phyloP scores from a whole-genome alignment of 2,888 invertebrate genomes.

The Achlya flavicornis region DNA sequence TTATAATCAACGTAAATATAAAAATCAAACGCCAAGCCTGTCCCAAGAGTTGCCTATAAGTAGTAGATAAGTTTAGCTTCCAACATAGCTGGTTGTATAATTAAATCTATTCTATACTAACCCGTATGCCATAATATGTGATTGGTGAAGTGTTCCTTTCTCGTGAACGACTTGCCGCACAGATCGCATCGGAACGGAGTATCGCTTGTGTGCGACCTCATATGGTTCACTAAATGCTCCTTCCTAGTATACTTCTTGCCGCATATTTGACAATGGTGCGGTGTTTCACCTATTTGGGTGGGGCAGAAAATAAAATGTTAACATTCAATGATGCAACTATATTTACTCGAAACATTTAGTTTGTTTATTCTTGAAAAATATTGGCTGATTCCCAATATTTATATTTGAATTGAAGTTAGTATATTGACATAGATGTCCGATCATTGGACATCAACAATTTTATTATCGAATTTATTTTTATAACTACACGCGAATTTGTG shows the following conservation, averaged over 20 bases:
- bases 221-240: slow-evolving; percentile 94
- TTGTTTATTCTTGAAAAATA: slow-evolving; percentile 44
- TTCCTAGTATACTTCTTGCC: slow-evolving; percentile 95
- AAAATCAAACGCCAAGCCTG: slow-evolving; percentile 59
- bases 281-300: slow-evolving; percentile 89
- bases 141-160: slow-evolving; percentile 95
- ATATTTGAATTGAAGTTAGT: slow-evolving; percentile 31
- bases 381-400: slow-evolving; percentile 23
- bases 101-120: slow-evolving; percentile 71
- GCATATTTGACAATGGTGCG: slow-evolving; percentile 93
- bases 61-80: not conserved
- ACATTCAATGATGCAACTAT: slow-evolving; percentile 83
- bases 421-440: slow-evolving; percentile 26
- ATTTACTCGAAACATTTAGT: slow-evolving; percentile 58
- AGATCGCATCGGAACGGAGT: slow-evolving; percentile 94
- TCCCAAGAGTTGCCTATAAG: slow-evolving; percentile 36
- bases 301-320: slow-evolving; percentile 80
- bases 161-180: slow-evolving; percentile 94
- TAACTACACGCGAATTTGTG: slow-evolving; percentile 21
- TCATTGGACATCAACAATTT: slow-evolving; percentile 38
- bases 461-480: slow-evolving; percentile 26
- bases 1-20: not conserved
- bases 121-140: slow-evolving; percentile 95
- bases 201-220: slow-evolving; percentile 94
- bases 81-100: slow-evolving; percentile 20